Percentiles rank a stretch among this genome's conserved stretches.
phyloP scores from a whole-genome alignment of 2,888 invertebrate genomes.

The Stenodema calcarata region DNA sequence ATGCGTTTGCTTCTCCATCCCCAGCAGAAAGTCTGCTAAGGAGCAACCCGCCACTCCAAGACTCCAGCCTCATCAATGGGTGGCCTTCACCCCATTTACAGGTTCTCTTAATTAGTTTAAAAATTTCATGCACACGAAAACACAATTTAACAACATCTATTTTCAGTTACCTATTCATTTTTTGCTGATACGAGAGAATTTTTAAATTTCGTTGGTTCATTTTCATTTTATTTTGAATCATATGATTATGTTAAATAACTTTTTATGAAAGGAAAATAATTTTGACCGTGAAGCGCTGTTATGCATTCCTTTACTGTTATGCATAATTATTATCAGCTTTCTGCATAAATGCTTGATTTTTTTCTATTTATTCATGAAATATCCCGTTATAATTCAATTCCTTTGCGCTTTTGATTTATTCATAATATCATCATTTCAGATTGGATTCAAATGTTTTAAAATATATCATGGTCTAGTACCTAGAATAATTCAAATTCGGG shows the following conservation, averaged over 20 bases:
- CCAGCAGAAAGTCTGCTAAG: constrained; percentile 55
- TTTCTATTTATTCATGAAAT: background rate
- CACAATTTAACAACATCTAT: constrained; percentile 21
- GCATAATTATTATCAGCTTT: constrained; percentile 1
- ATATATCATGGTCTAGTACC: too few species aligned
- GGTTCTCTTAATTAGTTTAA: constrained; percentile 54
- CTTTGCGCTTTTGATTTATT: background rate
- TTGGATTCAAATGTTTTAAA: background rate
- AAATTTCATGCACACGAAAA: constrained; percentile 48
- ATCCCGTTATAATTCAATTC: background rate
- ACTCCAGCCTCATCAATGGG: constrained; percentile 46
- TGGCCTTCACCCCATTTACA: constrained; percentile 52
- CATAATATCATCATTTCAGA: background rate
- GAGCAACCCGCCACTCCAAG: constrained; percentile 30
- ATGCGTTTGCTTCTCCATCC: constrained; percentile 57
- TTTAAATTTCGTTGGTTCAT: background rate
- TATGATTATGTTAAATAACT: too few species aligned
- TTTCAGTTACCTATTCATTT: background rate
- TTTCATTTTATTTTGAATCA: background rate
- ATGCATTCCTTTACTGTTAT: constrained; percentile 17
- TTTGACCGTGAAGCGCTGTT: background rate
- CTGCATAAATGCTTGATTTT: constrained; percentile 10
- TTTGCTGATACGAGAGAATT: background rate
- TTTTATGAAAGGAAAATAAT: background rate
- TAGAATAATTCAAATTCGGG: too few species aligned